Percentiles rank a stretch among this genome's conserved stretches.
Conservation (phyloP, 2,888 invertebrate species). For the Sycophila texana region DNA sequence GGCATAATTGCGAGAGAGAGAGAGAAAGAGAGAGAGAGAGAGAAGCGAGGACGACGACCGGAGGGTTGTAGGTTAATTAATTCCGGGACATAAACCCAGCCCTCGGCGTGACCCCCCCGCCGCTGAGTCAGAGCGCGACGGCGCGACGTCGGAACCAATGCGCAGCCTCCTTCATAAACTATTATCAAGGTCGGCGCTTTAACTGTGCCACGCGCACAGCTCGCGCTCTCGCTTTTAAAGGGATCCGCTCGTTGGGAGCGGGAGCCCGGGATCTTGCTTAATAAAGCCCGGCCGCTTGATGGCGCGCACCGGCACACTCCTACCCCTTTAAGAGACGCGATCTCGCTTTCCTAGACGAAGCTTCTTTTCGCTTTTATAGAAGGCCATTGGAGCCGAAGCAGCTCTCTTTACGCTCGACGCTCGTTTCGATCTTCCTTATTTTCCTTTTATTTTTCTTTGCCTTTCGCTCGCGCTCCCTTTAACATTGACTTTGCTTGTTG, state of each 20-base stretch:
- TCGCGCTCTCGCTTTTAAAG: slow-evolving; percentile 64
- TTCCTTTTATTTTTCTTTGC: background rate
- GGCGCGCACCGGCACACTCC: slow-evolving; percentile 9
- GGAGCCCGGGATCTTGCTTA: slow-evolving; percentile 59
- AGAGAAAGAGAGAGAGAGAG: background rate
- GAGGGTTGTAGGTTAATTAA: slow-evolving; percentile 72
- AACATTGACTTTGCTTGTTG: background rate
- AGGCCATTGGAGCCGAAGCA: background rate
- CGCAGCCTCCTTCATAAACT: slow-evolving; percentile 68
- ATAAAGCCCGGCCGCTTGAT: slow-evolving; percentile 57
- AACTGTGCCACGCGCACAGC: slow-evolving; percentile 68
- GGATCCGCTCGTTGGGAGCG: slow-evolving; percentile 63
- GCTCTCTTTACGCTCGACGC: background rate
- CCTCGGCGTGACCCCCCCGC: slow-evolving; percentile 59
- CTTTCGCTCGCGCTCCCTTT: slow-evolving; percentile 4
- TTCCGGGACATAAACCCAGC: slow-evolving; percentile 71
- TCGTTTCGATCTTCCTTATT: background rate
- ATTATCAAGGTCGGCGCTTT: slow-evolving; percentile 72
- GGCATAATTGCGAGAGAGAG: background rate
- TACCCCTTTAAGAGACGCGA: slow-evolving; percentile 41
- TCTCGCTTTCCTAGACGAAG: background rate
- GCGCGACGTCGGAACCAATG: slow-evolving; percentile 38
- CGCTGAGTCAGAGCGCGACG: slow-evolving; percentile 50
- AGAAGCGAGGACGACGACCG: slow-evolving; percentile 58
- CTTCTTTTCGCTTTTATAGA: background rate